Evolutionary conservation across 2,113 vertebrate species (phyloP), one percentile per base, ranked within the genome.

Genomic region (Hymenochirus boettgeri): DNA sequence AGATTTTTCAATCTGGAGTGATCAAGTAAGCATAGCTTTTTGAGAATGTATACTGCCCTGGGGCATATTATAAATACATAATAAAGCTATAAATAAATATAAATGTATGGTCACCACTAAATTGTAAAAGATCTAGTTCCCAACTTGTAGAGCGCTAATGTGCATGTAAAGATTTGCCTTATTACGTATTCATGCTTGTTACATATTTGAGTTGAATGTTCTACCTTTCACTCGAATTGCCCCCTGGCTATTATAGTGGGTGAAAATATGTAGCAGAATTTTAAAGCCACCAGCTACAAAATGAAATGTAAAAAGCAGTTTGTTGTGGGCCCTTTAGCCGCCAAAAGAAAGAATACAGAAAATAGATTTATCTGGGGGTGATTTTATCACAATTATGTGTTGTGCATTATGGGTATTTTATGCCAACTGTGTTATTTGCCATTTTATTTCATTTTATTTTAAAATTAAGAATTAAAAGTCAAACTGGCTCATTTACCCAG

Each of bases 31-130:
- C 56, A 21, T 10, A 13, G 48, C 11, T 22, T 52, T 52, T 51
- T 69, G 65, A 60, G 58, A 45, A 45, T 52, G n/a, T 45, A 53
- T 48, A 24, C 18, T 26, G 56, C 47, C 65, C 56, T 59, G 22
- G 37, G 65, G 65, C 65, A 69, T 48, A 5, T 59, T 52, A 69
- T 69, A 69, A 59, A 69, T 69, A 60, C 65, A 69, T 58, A 69
- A 60, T 69, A 59, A 59, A 60, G 56, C 56, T 52, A 69, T 69
- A 69, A 66, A 69, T 69, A 60, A 60, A 69, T 69, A 42, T n/a
- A 24, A 69, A 29, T 69, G 33, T 69, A 22, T 50, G 15, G 64
- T 57, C 55, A 58, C 64, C 45, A 59, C 54, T 66, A 66, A 31
- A 48, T 24, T n/a, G 45, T 57, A 57, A 66, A 27, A 66, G 55